phyloP scores from a whole-genome alignment of 2,888 invertebrate species.

The Ornithoptera alexandrae region DNA sequence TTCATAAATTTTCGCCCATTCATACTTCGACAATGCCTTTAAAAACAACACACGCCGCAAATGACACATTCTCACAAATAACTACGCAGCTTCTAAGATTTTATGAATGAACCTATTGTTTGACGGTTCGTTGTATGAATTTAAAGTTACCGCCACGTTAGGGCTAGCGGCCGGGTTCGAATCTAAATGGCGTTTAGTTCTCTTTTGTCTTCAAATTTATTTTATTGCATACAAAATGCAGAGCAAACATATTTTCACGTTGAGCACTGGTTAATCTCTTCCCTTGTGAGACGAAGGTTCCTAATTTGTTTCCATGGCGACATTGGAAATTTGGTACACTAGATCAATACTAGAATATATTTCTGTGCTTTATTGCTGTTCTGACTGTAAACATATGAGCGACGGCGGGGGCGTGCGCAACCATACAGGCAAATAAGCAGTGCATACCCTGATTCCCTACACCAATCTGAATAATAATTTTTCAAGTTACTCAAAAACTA shows the following conservation, averaged over 20 bases:
- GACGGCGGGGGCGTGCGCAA: too few species aligned
- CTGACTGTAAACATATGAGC: background rate
- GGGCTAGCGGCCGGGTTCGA: constrained; percentile 22
- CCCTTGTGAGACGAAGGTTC: too few species aligned
- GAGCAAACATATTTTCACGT: background rate
- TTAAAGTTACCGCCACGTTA: constrained; percentile 23
- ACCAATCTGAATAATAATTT: too few species aligned
- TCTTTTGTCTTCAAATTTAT: background rate
- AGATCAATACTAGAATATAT: background rate
- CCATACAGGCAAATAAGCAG: too few species aligned
- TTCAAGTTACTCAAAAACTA: too few species aligned
- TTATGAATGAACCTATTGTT: constrained; percentile 63
- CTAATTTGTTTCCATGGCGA: background rate
- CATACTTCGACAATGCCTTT: constrained; percentile 8
- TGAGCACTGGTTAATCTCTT: background rate
- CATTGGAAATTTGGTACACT: background rate
- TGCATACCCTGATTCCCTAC: too few species aligned
- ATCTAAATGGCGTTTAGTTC: background rate
- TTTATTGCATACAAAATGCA: background rate
- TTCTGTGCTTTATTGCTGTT: background rate
- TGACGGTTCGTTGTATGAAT: constrained; percentile 33
- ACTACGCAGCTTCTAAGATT: constrained; percentile 38
- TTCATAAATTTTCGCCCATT: constrained; percentile 8
- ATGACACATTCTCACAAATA: constrained; percentile 27
- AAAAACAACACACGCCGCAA: constrained; percentile 8